Evolutionary conservation across 2,888 invertebrate genomes (phyloP).

Genomic region (Amblyjoppa fuscipennis): DNA sequence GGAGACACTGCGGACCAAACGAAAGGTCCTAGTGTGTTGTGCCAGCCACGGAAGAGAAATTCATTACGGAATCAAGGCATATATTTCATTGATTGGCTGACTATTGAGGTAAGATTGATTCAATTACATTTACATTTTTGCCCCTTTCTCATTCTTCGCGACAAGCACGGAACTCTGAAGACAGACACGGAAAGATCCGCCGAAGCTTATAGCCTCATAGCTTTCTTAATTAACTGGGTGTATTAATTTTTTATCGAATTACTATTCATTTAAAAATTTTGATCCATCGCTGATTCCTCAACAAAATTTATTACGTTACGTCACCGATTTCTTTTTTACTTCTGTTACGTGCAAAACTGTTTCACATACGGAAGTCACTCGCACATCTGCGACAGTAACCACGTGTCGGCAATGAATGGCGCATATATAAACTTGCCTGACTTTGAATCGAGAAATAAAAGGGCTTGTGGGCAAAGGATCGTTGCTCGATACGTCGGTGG

Average conservation of each 20-base stretch:
- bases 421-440: conserved; percentile 33
- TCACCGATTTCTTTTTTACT: background rate
- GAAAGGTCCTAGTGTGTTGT: no score
- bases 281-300: no score
- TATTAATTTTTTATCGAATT: no score
- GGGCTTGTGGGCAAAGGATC: background rate
- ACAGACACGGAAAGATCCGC: background rate
- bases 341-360: conserved; percentile 9
- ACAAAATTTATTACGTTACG: no score
- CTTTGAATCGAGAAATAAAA: conserved; percentile 44
- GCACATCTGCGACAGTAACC: conserved; percentile 17
- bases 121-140: conserved; percentile 65
- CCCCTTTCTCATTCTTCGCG: background rate
- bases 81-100: no score
- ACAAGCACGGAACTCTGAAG: background rate
- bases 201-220: background rate
- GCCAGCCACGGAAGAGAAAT: no score
- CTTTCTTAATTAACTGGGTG: background rate
- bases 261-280: no score
- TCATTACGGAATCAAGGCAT: no score
- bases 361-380: conserved; percentile 39
- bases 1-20: no score
- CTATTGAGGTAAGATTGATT: no score
- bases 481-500: background rate
- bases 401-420: conserved; percentile 9